Base-by-base conservation (phyloP, 2,113 vertebrate genomes). In the Bambusicola thoracicus region DNA sequence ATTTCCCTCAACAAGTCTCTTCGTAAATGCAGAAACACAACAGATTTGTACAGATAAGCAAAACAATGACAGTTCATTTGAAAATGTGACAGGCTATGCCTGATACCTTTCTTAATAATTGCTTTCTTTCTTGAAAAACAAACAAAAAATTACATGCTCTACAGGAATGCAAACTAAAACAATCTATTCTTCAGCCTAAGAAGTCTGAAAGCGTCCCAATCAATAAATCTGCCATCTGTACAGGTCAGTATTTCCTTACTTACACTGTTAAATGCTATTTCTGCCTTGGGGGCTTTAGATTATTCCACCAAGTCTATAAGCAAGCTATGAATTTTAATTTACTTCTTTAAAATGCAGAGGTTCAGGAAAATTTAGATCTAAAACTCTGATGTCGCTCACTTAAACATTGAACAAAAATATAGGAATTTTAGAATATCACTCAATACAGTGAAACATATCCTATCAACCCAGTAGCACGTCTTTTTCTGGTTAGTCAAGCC, bases 1-100 rank as follows among this genome's bases (percentile, higher is more conserved):
- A 21, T 56, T 96, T 78, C 36, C 19, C 29, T 81, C 63, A 77
- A 74, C 17, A 70, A 29, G 82, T 63, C 38, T 83, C 63, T 85
- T 38, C 56, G 32, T 44, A 80, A 95, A 90, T 17, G 25, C 48
- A 94, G 43, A 86, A 58, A 87, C 43, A 84, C n/a, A 66, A 87
- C 10, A 84, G 27, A 92, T 62, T 66, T 34, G 78, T 25, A 43
- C 2, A 81, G 20, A 80, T 46, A 75, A 78, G 36, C 25, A 67
- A 77, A 80, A 63, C 51, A 92, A 53, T 72, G 24, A 13, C 20
- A 74, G 27, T 41, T 62, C 58, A 85, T 84, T 70, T 66, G 68
- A 76, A 56, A 82, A 34, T 56, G 36, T 66, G 53, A 75, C 8
- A 66, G 46, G 8, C 68, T 30, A 51, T 44, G 61, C 27, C 6